Evolutionary conservation across 2,113 vertebrate species (phyloP), one percentile per base, ranked within the genome.

Genomic region (Cebidichthys violaceus): DNA sequence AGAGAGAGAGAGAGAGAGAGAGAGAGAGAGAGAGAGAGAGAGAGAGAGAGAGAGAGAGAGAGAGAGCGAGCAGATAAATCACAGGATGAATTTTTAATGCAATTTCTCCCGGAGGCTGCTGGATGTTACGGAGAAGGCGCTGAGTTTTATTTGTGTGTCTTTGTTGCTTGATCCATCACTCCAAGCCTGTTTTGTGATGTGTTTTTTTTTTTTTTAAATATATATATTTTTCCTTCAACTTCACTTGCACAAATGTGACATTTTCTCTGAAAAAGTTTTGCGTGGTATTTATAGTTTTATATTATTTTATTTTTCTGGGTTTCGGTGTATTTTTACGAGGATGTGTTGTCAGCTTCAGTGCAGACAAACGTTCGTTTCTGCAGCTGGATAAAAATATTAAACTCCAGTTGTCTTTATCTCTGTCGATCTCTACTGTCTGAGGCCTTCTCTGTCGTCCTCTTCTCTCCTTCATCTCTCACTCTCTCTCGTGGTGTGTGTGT

Each of bases 61-160:
- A 65, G 50, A 60, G 70, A 59, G 54, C 55, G 24, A 62, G 65
- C n/a, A 54, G 88, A 84, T 92, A 90, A 93, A 94, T 92, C 89
- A 92, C 82, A 71, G 81, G 84, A 90, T 93, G 86, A 91, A 91
- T 94, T 89, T 93, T 93, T 92, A 91, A 93, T 92, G 88, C 82
- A 87, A 83, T 90, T n/a, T n/a, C 83, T 84, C 83, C 86, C 70
- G 2, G n/a, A 61, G 87, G 91, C 78, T 86, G 91, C 82, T 86
- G 83, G 77, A 87, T 89, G 85, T 80, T 87, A 81, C 88, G 80
- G 84, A 89, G 83, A 78, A 71, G 20, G 18, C 45, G 24, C 60
- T 0, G 27, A 66, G 70, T 69, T 70, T 69, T 61, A 33, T 71
- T 54, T 43, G 29, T 75, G 39, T 55, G n/a, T 66, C 33, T 33